These are phyloP conservation scores for Glareola pratincola DNA, from an alignment of 2,113 vertebrate species.

Conservation along the genomic window DNA sequence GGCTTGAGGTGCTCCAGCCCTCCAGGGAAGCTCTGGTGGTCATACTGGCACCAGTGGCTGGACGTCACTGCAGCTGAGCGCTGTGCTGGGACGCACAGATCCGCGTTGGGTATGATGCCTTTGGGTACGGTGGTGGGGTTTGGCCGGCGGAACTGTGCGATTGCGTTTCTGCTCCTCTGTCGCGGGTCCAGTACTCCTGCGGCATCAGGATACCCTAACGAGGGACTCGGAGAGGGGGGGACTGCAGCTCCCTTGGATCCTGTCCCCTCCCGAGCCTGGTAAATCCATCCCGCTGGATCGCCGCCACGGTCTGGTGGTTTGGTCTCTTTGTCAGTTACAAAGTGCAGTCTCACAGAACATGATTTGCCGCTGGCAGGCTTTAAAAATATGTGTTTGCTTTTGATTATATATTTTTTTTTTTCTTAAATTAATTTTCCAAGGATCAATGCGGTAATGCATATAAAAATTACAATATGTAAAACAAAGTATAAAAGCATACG, in stretches of 20 bases:
- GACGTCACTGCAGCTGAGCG: neutral
- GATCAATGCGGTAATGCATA: constrained; percentile 61
- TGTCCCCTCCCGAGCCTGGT: neutral
- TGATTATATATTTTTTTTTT: constrained; percentile 43
- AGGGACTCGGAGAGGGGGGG: neutral
- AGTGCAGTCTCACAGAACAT: constrained; percentile 53
- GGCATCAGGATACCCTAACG: neutral
- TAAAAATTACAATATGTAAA: constrained; percentile 69
- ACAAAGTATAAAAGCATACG: constrained; percentile 65
- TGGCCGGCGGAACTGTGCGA: fast-evolving
- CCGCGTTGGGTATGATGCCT: neutral
- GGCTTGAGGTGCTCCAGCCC: neutral
- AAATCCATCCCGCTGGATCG: neutral
- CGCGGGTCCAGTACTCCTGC: fast-evolving
- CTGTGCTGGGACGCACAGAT: neutral
- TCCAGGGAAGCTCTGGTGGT: neutral
- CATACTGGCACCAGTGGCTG: neutral
- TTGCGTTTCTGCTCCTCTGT: neutral
- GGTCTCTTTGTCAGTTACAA: constrained; percentile 49
- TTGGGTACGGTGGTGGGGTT: neutral
- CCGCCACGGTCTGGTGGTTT: neutral
- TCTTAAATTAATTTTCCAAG: constrained; percentile 58
- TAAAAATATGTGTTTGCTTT: constrained; percentile 61
- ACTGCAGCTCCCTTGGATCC: neutral
- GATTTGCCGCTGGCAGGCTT: constrained; percentile 56